These are phyloP conservation scores for Epinotia demarniana DNA, from an alignment of 2,888 invertebrate genomes.

Conservation along the genomic window DNA sequence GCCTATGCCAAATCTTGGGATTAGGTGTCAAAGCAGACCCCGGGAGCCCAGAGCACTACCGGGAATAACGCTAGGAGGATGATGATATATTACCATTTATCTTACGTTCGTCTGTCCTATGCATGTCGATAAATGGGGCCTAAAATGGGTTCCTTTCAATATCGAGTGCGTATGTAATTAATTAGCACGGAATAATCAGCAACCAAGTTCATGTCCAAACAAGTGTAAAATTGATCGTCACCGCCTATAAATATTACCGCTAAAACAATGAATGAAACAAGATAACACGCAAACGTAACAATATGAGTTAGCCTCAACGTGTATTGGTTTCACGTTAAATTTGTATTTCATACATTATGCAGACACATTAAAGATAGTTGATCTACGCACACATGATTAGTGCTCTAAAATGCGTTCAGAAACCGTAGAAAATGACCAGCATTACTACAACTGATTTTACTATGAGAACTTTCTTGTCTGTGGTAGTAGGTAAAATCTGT, in stretches of 20 bases:
- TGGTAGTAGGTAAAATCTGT: too few relatives aligned
- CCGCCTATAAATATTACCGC: slow-evolving; percentile 56
- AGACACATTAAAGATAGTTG: too few relatives aligned
- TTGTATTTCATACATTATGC: not conserved
- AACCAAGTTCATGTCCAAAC: slow-evolving; percentile 28
- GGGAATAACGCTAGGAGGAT: too few relatives aligned
- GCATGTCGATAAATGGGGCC: not conserved
- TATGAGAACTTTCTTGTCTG: too few relatives aligned
- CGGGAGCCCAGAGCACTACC: too few relatives aligned
- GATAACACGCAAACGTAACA: not conserved
- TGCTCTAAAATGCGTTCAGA: too few relatives aligned
- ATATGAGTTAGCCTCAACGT: not conserved
- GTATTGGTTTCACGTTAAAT: not conserved
- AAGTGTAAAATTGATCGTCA: slow-evolving; percentile 69
- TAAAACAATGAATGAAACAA: slow-evolving; percentile 32
- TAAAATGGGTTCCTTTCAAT: not conserved
- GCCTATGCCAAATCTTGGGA: too few relatives aligned
- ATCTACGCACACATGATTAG: too few relatives aligned
- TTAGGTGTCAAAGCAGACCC: too few relatives aligned
- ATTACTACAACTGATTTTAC: too few relatives aligned
- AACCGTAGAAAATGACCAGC: too few relatives aligned
- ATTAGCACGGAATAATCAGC: slow-evolving; percentile 34
- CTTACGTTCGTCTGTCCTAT: not conserved
- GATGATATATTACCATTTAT: not conserved
- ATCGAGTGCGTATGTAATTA: slow-evolving; percentile 24